A percentile compares a stretch with the other conserved stretches of the same genome.
phyloP scores from a whole-genome alignment of 92 coral and sea anemone species.

The Actinernus sp. region DNA sequence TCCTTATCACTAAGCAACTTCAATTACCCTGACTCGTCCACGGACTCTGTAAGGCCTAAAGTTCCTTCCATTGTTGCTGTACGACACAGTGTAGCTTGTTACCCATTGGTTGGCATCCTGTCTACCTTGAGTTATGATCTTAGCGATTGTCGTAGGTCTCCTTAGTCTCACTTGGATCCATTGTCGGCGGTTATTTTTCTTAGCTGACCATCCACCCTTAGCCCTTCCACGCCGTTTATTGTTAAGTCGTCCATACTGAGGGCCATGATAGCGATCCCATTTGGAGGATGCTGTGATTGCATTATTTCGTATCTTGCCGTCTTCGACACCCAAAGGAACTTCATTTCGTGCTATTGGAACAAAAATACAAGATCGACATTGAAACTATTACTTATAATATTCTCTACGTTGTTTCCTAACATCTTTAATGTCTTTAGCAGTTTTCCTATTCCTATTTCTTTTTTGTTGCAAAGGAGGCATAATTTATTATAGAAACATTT shows the following conservation, averaged over 20 bases:
- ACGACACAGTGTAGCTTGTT: slow-evolving; percentile 43
- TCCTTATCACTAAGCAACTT: too few species aligned
- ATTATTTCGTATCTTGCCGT: slow-evolving; percentile 68
- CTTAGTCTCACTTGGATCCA: slow-evolving; percentile 78
- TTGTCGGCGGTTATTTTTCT: slow-evolving; percentile 52
- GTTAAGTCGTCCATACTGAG: slow-evolving; percentile 63
- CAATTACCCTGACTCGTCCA: slow-evolving; percentile 54
- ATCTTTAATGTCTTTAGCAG: too few species aligned
- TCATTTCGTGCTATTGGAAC: slow-evolving; percentile 14
- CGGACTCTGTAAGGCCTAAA: slow-evolving; percentile 56
- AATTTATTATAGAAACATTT: too few species aligned
- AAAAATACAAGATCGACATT: too few species aligned
- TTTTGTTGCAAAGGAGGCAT: too few species aligned
- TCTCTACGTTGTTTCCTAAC: too few species aligned
- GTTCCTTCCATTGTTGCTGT: slow-evolving; percentile 47
- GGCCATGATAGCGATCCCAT: slow-evolving; percentile 47
- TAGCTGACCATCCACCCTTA: slow-evolving; percentile 78
- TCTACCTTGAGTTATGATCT: slow-evolving; percentile 75
- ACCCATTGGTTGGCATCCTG: slow-evolving; percentile 70
- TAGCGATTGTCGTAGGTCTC: slow-evolving; percentile 31
- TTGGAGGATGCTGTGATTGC: slow-evolving; percentile 61
- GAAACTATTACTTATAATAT: too few species aligned
- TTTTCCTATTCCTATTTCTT: too few species aligned
- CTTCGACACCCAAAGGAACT: slow-evolving; percentile 74
- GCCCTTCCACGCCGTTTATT: slow-evolving; percentile 13